These are phyloP conservation scores for Drosophila pallidifrons DNA, from an alignment of 1,140 invertebrate species.

Conservation along the genomic window DNA sequence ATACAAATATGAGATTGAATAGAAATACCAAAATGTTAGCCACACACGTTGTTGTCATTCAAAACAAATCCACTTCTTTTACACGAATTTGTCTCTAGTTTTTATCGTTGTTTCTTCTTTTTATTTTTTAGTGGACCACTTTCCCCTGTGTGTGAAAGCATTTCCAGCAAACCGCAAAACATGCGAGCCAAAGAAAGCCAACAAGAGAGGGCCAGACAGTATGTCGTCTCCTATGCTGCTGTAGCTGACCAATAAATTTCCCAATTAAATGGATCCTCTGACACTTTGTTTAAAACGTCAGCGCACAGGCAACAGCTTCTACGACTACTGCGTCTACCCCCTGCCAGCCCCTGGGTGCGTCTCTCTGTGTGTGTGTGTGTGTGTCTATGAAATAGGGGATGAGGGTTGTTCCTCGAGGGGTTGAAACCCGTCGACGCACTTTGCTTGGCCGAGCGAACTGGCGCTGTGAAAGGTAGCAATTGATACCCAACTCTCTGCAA, in stretches of 20 bases:
- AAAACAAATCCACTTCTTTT: slow-evolving; percentile 58
- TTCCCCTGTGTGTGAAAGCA: slow-evolving; percentile 52
- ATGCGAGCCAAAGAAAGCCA: slow-evolving; percentile 62
- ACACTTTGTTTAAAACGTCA: slow-evolving; percentile 69
- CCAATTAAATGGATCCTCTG: slow-evolving; percentile 81
- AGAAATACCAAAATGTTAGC: slow-evolving; percentile 59
- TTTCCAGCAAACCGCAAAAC: slow-evolving; percentile 78
- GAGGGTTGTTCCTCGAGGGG: slow-evolving; percentile 74
- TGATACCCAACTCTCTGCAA: slow-evolving; percentile 29
- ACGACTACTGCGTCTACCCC: slow-evolving; percentile 62
- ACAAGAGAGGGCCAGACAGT: slow-evolving; percentile 76
- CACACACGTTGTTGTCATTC: slow-evolving; percentile 59
- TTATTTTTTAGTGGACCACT: slow-evolving; percentile 45
- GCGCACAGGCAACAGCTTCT: slow-evolving; percentile 40
- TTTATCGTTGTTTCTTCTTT: slow-evolving; percentile 19
- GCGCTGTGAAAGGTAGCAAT: slow-evolving; percentile 79
- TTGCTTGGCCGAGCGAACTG: slow-evolving; percentile 66
- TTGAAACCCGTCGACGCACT: slow-evolving; percentile 65
- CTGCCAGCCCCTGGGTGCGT: slow-evolving; percentile 37
- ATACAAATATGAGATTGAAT: slow-evolving; percentile 24
- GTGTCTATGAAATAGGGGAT: slow-evolving; percentile 56
- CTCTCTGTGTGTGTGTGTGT: slow-evolving; percentile 30
- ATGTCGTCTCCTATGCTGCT: slow-evolving; percentile 66
- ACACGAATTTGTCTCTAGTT: slow-evolving; percentile 61
- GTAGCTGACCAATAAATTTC: slow-evolving; percentile 75